Base-by-base conservation (phyloP, 2,797 vertebrate species). In the Macroramphosus scolopax region DNA sequence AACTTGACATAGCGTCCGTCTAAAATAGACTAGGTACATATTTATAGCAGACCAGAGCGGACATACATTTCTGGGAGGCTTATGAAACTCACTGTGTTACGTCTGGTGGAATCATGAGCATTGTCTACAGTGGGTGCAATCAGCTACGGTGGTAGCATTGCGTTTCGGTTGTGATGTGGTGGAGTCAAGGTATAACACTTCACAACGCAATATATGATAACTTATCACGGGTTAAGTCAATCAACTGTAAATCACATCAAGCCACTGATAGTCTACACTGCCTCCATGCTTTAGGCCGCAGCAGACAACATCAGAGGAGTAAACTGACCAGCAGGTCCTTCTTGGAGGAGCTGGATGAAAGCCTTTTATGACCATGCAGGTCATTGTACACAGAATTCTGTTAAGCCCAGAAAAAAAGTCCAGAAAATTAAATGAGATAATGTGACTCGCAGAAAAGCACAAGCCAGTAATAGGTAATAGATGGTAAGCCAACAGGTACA, bases 251-350 rank as follows among this genome's bases (percentile, higher is more conserved):
- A 45, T 52, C 20, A 35, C 51, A 0, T 2, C 56, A 72, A 60
- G 32, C 26, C 17, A 38, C 37, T 47, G n/a, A n/a, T n/a, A 63
- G 25, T 52, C 49, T 38, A 24, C 24, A 30, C 8, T 5, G 18
- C 52, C 51, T 70, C 47, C 37, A 60, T 72, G 58, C 60, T 56
- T 37, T 43, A 68, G 52, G 28, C 54, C 20, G 24, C 26, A 60
- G 29, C 38, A 26, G 8, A 59, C 22, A 24, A 4, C 35, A 73
- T 13, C 47, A 2, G 30, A 28, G 24, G 37, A 30, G 40, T 18
- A 31, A 72, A 97, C 94, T 94, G 89, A 96, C 93, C 94, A 98
- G 89, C 43, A 91, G 82, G 59, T 92, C 91, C 80, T 92, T 95
- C 84, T 35, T 88, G 44, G 89, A 92, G 49, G 83, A 82, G 78